phyloP scores from a whole-genome alignment of 2,113 vertebrate species.

The Dromaius novaehollandiae region DNA sequence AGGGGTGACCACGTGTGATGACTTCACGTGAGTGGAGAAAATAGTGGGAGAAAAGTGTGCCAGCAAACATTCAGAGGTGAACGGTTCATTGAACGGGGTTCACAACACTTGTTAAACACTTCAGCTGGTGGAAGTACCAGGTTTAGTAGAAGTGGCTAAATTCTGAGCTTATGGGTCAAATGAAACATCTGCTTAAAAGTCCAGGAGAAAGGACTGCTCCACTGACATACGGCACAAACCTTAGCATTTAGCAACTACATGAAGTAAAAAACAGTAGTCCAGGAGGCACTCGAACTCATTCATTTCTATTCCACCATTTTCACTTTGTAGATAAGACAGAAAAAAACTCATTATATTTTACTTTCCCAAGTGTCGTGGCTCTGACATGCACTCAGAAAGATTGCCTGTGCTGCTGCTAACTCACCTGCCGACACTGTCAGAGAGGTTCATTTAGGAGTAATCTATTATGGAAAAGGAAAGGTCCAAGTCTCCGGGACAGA shows the following conservation, averaged over 20 bases:
- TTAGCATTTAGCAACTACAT: neutral
- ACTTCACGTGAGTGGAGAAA: neutral
- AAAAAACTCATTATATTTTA: conserved; percentile 37
- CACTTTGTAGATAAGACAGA: conserved; percentile 9
- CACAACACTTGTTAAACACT: neutral
- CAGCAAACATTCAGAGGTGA: neutral
- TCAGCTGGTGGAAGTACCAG: neutral
- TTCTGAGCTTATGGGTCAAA: neutral
- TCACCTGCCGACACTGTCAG: conserved; percentile 28
- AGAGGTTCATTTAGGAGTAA: conserved; percentile 45
- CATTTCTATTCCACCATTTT: conserved; percentile 4
- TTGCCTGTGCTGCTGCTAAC: conserved; percentile 14
- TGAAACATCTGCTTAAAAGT: neutral
- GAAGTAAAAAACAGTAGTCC: neutral
- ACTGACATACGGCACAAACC: neutral
- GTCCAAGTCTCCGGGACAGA: conserved; percentile 22
- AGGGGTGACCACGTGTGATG: neutral
- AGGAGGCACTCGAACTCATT: neutral
- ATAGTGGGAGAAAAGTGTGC: neutral
- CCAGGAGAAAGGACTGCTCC: neutral
- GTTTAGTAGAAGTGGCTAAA: neutral
- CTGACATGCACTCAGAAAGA: conserved; percentile 13
- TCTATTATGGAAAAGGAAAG: conserved; percentile 41
- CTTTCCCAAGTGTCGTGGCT: conserved; percentile 10
- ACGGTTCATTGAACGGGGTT: neutral